Conservation (phyloP, 2,113 vertebrate genomes). For the Callipepla squamata region DNA sequence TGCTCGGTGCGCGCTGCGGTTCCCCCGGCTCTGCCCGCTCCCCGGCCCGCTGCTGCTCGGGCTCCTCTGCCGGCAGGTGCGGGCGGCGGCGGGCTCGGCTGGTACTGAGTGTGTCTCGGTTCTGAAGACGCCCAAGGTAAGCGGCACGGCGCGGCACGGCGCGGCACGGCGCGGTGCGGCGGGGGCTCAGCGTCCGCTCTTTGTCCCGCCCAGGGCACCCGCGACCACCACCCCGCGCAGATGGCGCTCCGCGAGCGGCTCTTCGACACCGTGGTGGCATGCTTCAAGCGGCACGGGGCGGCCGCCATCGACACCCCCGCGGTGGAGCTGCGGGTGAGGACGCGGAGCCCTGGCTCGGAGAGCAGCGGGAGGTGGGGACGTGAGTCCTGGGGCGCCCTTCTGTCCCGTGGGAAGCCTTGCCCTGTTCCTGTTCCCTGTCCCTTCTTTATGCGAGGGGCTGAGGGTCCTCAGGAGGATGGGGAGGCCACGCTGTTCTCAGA, state of each 20-base stretch:
- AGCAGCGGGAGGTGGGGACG: no score
- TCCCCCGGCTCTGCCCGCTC: accelerated
- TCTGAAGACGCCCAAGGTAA: slow-evolving; percentile 33
- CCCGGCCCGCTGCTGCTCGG: neutral
- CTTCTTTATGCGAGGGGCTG: neutral
- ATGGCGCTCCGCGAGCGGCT: slow-evolving; percentile 91
- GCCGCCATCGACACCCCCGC: slow-evolving; percentile 93
- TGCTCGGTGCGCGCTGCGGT: accelerated
- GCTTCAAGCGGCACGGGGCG: slow-evolving; percentile 95
- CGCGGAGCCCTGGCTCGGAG: no score
- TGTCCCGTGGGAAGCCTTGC: neutral
- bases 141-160: neutral
- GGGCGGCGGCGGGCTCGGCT: neutral
- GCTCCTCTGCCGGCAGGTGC: neutral
- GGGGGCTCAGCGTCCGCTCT: neutral
- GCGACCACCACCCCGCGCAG: slow-evolving; percentile 90
- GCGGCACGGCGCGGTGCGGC: neutral
- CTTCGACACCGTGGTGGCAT: slow-evolving; percentile 82
- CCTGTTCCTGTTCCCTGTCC: neutral
- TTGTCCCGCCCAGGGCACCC: slow-evolving; percentile 84
- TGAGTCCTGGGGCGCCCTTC: neutral
- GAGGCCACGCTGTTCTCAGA: neutral
- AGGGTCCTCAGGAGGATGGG: neutral
- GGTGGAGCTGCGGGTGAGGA: slow-evolving; percentile 90
- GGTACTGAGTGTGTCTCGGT: neutral